phyloP scores from a whole-genome alignment of 2,113 vertebrate species.

The Notechis scutatus region DNA sequence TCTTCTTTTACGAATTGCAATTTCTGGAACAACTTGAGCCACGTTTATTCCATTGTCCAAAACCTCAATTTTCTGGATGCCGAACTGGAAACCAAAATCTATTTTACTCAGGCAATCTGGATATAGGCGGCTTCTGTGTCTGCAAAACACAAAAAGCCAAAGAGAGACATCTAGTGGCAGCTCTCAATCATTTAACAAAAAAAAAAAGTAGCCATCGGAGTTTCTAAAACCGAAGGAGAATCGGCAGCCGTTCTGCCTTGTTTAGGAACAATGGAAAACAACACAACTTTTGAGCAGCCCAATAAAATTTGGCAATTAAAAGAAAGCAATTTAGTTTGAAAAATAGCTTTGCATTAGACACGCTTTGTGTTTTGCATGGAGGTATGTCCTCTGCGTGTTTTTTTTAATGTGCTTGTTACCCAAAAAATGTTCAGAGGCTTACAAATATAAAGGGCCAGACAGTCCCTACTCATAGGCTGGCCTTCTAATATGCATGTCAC shows the following conservation, averaged over 20 bases:
- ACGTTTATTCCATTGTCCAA: background rate
- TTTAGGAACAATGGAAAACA: background rate
- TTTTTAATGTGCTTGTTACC: background rate
- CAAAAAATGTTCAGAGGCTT: background rate
- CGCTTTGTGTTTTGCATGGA: background rate
- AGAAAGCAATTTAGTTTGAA: background rate
- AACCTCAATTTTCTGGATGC: conserved; percentile 21
- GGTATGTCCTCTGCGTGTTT: background rate
- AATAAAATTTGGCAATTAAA: background rate
- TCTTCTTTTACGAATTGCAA: conserved; percentile 19
- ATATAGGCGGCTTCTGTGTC: background rate
- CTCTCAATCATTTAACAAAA: conserved; percentile 28
- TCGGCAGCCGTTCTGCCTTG: background rate
- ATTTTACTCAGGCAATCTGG: background rate
- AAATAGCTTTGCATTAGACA: background rate
- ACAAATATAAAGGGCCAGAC: background rate
- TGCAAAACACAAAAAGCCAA: conserved; percentile 66
- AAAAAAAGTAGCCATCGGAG: background rate
- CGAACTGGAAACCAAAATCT: background rate
- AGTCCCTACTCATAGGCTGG: background rate
- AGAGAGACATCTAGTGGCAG: conserved; percentile 77
- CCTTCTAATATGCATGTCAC: background rate
- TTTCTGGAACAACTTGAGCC: conserved; percentile 24
- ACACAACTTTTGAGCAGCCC: background rate
- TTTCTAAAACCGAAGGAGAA: background rate